Evolutionary conservation across 2,888 invertebrate genomes (phyloP).

Genomic region (Orthonychiurus folsomi): DNA sequence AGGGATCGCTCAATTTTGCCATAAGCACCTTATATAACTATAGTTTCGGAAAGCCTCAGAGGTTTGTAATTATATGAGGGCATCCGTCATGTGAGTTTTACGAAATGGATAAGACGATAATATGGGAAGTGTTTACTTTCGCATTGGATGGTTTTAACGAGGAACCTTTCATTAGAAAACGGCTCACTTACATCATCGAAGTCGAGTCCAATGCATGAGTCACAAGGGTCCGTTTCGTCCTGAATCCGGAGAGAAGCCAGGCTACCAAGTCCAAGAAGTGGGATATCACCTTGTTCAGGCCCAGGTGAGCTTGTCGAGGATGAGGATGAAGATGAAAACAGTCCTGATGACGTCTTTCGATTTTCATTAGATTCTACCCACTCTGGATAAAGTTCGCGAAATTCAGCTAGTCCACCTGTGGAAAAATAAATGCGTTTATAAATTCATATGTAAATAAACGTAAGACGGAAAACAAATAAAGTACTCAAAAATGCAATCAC

Average conservation of each 20-base stretch:
- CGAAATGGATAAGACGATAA: too few species aligned
- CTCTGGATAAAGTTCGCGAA: constrained; percentile 68
- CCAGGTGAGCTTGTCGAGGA: constrained; percentile 48
- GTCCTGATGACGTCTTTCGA: constrained; percentile 51
- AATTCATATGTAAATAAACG: too few species aligned
- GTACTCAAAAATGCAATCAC: too few species aligned
- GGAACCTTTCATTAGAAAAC: neutral
- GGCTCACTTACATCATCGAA: constrained; percentile 40
- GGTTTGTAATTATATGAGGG: too few species aligned
- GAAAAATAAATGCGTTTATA: constrained; percentile 46
- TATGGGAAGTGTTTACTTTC: too few species aligned
- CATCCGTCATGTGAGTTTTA: too few species aligned
- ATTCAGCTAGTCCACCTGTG: constrained; percentile 75
- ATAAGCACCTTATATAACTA: too few species aligned
- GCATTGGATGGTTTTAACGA: neutral
- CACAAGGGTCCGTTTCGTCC: constrained; percentile 48
- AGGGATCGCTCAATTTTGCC: too few species aligned
- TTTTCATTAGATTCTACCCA: constrained; percentile 32
- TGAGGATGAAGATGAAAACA: constrained; percentile 16
- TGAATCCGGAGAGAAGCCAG: constrained; percentile 47
- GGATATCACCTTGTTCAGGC: constrained; percentile 36
- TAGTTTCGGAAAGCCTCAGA: too few species aligned
- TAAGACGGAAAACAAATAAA: too few species aligned
- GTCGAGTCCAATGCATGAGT: constrained; percentile 51
- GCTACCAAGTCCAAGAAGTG: constrained; percentile 42